A percentile compares a stretch with the other conserved stretches of the same genome.
phyloP scores from a whole-genome alignment of 37 sponge, comb jelly and placozoan species.

The Oopsacas minuta region DNA sequence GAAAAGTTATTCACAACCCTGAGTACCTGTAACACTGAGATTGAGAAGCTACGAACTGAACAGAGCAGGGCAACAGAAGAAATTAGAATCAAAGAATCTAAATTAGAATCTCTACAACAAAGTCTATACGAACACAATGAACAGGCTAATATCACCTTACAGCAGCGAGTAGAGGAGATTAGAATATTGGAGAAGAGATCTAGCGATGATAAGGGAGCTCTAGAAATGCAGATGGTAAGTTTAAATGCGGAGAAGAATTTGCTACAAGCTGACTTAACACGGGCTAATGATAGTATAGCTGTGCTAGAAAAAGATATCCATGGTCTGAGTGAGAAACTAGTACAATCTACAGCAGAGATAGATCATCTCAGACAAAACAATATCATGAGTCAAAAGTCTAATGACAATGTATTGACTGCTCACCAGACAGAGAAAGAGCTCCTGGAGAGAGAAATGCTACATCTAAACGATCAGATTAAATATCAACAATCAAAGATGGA shows the following conservation, averaged over 20 bases:
- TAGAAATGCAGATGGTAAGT: conserved; percentile 3
- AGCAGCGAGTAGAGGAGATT: not conserved
- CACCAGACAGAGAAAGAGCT: conserved; percentile 3
- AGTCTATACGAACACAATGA: not conserved
- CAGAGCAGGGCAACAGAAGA: not conserved
- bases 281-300: not conserved
- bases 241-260: not conserved
- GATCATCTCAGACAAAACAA: not conserved
- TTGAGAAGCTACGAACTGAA: not conserved
- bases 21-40: not conserved
- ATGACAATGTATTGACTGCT: not conserved
- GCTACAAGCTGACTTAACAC: not conserved
- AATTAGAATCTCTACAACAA: not conserved
- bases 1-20: not conserved
- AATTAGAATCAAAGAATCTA: not conserved
- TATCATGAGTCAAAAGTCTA: not conserved
- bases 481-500: not conserved
- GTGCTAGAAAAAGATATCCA: not conserved
- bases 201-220: not conserved
- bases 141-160: not conserved
- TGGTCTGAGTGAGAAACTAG: not conserved
- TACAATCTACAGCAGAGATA: not conserved
- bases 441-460: not conserved
- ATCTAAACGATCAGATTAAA: not conserved
- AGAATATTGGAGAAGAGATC: not conserved